phyloP scores from a whole-genome alignment of 2,113 vertebrate species.

The Passerina amoena region DNA sequence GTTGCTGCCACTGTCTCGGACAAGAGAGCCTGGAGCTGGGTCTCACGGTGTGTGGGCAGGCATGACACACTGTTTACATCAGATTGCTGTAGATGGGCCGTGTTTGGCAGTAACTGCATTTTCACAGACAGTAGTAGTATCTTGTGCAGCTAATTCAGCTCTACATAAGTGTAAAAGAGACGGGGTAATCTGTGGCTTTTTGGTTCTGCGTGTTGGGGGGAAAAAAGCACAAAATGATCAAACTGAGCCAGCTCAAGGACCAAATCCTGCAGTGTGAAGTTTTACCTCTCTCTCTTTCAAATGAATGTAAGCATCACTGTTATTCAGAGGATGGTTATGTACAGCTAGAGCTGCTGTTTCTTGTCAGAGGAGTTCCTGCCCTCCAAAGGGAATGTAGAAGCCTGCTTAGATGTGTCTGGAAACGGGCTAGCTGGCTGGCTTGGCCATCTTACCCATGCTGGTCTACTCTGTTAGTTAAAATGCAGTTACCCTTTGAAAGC shows the following conservation, averaged over 20 bases:
- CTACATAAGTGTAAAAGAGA: neutral
- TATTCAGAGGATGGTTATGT: neutral
- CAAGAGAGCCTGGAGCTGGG: neutral
- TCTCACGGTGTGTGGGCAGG: neutral
- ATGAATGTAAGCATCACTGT: neutral
- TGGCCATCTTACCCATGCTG: neutral
- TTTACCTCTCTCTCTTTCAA: neutral
- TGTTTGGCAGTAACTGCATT: neutral
- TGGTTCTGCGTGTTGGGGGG: neutral
- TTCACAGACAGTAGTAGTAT: neutral
- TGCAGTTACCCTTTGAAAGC: neutral
- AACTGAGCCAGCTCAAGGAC: neutral
- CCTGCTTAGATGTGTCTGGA: neutral
- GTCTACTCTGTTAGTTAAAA: neutral
- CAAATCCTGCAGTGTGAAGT: neutral
- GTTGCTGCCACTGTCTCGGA: neutral
- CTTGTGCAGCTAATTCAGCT: neutral
- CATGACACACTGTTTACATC: neutral
- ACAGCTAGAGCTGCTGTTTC: neutral
- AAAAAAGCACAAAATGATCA: neutral
- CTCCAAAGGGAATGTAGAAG: neutral
- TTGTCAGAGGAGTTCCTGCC: neutral
- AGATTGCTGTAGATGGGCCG: neutral
- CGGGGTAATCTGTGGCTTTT: neutral
- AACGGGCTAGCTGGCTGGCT: neutral